Conservation (phyloP, 2,888 invertebrate genomes). For the Rhorus exstirpatorius region DNA sequence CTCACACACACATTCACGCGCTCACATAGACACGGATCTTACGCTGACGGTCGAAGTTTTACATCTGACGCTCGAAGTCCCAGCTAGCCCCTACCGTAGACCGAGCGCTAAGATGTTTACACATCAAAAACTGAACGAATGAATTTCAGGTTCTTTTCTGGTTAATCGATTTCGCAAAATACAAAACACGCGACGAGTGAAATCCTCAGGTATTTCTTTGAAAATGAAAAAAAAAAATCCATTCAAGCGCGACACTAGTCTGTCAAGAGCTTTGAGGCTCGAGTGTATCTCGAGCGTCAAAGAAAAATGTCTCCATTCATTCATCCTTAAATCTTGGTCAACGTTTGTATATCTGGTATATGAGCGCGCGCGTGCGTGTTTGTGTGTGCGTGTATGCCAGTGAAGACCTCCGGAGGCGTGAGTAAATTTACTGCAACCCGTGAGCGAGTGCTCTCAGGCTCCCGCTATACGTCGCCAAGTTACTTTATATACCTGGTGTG, state of each 20-base stretch:
- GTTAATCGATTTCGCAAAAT: not conserved
- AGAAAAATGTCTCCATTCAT: conserved; percentile 59
- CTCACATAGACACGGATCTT: too few relatives aligned
- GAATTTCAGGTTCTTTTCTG: not conserved
- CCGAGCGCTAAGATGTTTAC: too few relatives aligned
- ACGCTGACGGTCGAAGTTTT: too few relatives aligned
- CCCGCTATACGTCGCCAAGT: not conserved
- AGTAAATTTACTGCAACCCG: conserved; percentile 59
- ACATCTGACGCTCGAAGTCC: too few relatives aligned
- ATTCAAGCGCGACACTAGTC: conserved; percentile 30
- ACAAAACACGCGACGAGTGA: not conserved
- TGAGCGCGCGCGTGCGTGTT: not conserved
- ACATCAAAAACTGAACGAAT: not conserved
- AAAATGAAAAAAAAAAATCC: conserved; percentile 1
- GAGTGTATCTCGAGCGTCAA: conserved; percentile 18
- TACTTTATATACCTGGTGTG: conserved; percentile 33
- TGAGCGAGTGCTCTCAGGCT: conserved; percentile 12
- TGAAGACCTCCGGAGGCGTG: conserved; percentile 42
- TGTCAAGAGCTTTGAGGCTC: not conserved
- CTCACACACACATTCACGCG: too few relatives aligned
- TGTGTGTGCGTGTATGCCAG: not conserved
- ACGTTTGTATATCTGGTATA: conserved; percentile 14
- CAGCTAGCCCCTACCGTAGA: too few relatives aligned
- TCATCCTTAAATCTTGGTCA: conserved; percentile 56
- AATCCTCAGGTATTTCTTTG: not conserved